These are phyloP conservation scores for Antidorcas marsupialis DNA, from an alignment of 2,113 vertebrate species.

Conservation along the genomic window DNA sequence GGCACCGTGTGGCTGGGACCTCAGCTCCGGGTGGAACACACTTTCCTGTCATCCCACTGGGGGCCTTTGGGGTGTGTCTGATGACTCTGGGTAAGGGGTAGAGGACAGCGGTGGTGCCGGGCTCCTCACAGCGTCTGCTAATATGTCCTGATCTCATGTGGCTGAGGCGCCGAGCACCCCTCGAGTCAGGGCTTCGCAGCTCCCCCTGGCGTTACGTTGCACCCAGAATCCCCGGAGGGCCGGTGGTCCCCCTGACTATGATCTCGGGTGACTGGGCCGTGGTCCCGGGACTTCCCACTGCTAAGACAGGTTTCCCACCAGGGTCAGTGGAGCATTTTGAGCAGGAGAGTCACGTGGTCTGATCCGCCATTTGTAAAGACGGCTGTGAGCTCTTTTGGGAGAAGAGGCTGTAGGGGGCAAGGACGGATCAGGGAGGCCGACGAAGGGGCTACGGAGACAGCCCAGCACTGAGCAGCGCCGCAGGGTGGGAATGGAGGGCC, in stretches of 20 bases:
- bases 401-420: not conserved
- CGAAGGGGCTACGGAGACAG: not conserved
- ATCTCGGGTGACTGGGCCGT: not conserved
- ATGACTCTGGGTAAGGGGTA: not conserved
- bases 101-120: not conserved
- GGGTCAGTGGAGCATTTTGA: not conserved
- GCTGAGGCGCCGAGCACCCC: too few relatives aligned
- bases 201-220: not conserved
- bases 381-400: not conserved
- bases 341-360: not conserved
- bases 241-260: not conserved
- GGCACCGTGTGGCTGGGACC: accelerated
- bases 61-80: not conserved
- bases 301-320: not conserved
- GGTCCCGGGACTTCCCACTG: not conserved
- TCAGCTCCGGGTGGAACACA: not conserved
- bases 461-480: accelerated
- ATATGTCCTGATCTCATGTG: not conserved
- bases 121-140: not conserved
- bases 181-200: accelerated
- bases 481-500: not conserved
- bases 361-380: not conserved
- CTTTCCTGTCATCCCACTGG: not conserved
- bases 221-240: not conserved
- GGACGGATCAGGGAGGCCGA: too few relatives aligned